phyloP scores from a whole-genome alignment of 2,113 vertebrate species.

The Taurulus bubalis region DNA sequence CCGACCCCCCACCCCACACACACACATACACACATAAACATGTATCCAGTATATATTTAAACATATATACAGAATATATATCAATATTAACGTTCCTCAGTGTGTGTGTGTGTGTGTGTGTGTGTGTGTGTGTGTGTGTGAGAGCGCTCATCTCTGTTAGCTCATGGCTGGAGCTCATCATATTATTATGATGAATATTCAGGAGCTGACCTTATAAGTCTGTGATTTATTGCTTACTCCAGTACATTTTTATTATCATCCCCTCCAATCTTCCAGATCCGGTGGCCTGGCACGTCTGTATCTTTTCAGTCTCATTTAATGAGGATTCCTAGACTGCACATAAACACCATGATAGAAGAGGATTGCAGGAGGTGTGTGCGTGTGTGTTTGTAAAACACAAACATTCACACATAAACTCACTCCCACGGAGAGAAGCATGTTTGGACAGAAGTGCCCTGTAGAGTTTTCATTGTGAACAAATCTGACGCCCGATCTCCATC shows the following conservation, averaged over 20 bases:
- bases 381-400: not conserved
- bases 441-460: not conserved
- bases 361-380: constrained; percentile 1
- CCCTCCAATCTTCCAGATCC: constrained; percentile 36
- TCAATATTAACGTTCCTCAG: not conserved
- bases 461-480: not conserved
- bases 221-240: constrained; percentile 67
- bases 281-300: constrained; percentile 38
- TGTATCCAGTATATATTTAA: not conserved
- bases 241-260: constrained; percentile 55
- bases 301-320: constrained; percentile 49
- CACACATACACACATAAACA: constrained; percentile 16
- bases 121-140: constrained; percentile 7
- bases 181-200: constrained; percentile 72
- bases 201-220: constrained; percentile 72
- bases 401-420: not conserved
- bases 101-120: constrained; percentile 1
- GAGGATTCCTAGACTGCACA: constrained; percentile 22
- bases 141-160: not conserved
- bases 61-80: not conserved
- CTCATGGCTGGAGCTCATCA: constrained; percentile 53
- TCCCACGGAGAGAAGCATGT: not conserved
- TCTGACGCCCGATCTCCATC: not conserved
- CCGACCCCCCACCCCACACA: not conserved
- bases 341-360: not conserved